Conservation (phyloP, 2,113 vertebrate species). For the Psilopsiagon aurifrons region DNA sequence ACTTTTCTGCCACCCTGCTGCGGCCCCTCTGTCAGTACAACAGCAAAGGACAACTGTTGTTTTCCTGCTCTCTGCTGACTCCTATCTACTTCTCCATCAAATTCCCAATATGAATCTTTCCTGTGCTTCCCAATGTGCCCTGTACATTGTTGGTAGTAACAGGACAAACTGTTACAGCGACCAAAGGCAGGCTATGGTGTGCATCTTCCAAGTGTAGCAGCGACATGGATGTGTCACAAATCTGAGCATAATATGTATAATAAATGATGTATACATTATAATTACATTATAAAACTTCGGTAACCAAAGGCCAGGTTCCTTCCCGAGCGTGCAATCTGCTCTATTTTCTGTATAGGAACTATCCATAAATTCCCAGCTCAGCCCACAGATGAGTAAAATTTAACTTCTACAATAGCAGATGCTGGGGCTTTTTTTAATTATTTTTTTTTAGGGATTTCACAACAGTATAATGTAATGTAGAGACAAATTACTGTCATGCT, state of each 20-base stretch:
- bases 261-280: not conserved
- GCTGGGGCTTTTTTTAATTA: not conserved
- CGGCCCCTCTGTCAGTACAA: not conserved
- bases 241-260: not conserved
- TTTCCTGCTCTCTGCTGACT: not conserved
- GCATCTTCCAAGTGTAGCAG: not conserved
- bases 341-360: not conserved
- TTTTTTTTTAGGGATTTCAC: constrained; percentile 20
- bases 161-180: not conserved
- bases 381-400: constrained; percentile 34
- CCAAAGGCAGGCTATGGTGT: not conserved
- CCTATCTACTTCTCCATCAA: not conserved
- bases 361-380: constrained; percentile 17
- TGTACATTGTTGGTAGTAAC: not conserved
- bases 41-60: not conserved
- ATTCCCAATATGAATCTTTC: not conserved
- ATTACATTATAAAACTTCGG: not conserved
- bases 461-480: not conserved
- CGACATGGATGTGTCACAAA: not conserved
- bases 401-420: constrained; percentile 41
- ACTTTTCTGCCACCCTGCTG: not conserved
- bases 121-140: not conserved
- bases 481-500: constrained; percentile 41
- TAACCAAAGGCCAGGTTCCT: not conserved
- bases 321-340: not conserved